Evolutionary conservation across 2,797 vertebrate genomes (phyloP), one percentile per base, ranked within the genome.

Genomic region (Aphelocoma californica): DNA sequence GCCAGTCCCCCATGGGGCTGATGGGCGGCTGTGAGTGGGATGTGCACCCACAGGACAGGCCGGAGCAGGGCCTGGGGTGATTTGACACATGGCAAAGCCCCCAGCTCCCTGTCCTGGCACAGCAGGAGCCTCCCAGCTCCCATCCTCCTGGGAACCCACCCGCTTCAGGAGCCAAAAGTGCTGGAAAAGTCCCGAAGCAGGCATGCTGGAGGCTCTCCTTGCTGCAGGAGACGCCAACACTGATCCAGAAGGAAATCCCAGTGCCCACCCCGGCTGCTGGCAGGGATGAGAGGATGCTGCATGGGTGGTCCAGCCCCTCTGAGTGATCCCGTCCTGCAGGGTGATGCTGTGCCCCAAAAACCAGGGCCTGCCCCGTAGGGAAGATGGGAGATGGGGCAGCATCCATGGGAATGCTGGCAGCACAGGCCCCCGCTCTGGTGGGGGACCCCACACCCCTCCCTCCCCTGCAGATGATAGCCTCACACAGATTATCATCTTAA

Each of bases 1-100:
- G 24, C 8, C 20, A 31, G 29, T 44, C 24, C 50, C 42, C 4
- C 24, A 2, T 0, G 2, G 47, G 47, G 24, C 50, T 0, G 1
- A 17, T 1, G 71, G 14, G 5, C 1, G 19, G 42, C 8, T 53
- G 50, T 1, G 12, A 29, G 47, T 34, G 77, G 60, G 84, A 42
- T 34, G 34, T 7, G n/a, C 12, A 9, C 21, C n/a, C 65, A 58
- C 12, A 19, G 3, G 18, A 57, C 47, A 36, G 51, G 14, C 36
- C 5, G 0, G 48, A 80, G 42, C 38, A 19, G 29, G 60, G 64
- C 9, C 23, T 1, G 8, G 62, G 24, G 45, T 1, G 14, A 45
- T 18, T 7, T 2, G 0, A 32, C 14, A 1, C 0, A 0, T 23
- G 38, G 67, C 62, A 83, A 88, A 80, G 20, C 40, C 21, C 13